Conservation (phyloP, 2,113 vertebrate species). For the Strix aluco region DNA sequence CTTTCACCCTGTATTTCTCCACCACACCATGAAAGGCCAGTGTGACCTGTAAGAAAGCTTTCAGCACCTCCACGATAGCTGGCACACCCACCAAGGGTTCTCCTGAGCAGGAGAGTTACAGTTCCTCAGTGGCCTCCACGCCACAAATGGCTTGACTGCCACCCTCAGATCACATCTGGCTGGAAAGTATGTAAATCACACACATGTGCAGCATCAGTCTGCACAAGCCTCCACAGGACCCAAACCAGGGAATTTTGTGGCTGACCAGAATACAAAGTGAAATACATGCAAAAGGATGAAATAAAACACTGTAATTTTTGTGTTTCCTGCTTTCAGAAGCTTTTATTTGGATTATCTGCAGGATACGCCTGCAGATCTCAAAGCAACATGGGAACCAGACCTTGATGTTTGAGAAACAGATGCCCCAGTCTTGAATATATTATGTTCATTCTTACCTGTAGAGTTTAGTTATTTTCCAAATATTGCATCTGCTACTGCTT, state of each 20-base stretch:
- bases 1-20: not conserved
- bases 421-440: not conserved
- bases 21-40: not conserved
- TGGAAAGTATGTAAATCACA: not conserved
- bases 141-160: not conserved
- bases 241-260: not conserved
- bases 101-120: not conserved
- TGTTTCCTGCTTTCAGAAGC: not conserved
- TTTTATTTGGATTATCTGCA: not conserved
- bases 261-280: not conserved
- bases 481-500: not conserved
- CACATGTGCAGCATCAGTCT: accelerated
- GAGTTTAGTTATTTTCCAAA: not conserved
- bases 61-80: not conserved
- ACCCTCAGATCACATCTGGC: not conserved
- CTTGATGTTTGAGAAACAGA: not conserved
- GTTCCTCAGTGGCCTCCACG: too few species aligned
- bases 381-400: not conserved
- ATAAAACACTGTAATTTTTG: not conserved
- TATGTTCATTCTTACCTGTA: not conserved
- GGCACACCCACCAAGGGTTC: not conserved
- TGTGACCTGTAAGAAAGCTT: not conserved
- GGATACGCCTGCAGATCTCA: not conserved
- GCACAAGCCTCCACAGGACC: not conserved
- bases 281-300: not conserved